Conservation (phyloP, 2,113 vertebrate species). For the Rhynchomys soricoides region DNA sequence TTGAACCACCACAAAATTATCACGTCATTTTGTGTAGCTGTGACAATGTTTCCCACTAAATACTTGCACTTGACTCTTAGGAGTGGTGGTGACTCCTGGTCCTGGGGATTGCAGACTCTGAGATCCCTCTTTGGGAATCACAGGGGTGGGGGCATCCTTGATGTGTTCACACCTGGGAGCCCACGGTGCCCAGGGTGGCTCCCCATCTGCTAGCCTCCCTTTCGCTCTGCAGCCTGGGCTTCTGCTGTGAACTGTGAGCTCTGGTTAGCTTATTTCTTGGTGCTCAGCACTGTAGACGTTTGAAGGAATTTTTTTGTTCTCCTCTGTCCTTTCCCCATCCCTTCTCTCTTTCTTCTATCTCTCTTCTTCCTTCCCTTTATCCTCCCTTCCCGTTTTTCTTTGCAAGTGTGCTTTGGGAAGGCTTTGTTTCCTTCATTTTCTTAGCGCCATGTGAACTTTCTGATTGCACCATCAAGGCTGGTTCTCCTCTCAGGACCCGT, state of each 20-base stretch:
- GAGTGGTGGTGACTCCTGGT: background rate
- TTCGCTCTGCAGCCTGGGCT: background rate
- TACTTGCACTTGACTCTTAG: background rate
- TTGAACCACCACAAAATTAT: background rate
- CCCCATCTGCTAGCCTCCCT: rapidly evolving
- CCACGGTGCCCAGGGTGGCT: no score
- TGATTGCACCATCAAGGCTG: background rate
- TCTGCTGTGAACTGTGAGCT: background rate
- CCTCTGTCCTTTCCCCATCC: background rate
- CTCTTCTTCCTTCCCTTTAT: background rate
- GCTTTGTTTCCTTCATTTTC: background rate
- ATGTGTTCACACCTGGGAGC: background rate
- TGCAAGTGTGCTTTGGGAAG: background rate
- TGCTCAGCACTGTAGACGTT: background rate
- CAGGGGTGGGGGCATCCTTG: background rate
- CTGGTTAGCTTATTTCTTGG: background rate
- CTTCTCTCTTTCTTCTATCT: background rate
- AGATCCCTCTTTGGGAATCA: background rate
- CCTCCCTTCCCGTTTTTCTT: background rate
- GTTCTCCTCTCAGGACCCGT: background rate
- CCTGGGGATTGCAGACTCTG: background rate
- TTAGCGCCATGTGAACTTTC: background rate
- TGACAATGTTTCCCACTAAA: background rate
- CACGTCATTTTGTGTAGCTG: background rate
- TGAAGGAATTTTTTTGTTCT: background rate